Evolutionary conservation across 2,113 vertebrate species (phyloP), one percentile per base, ranked within the genome.

Genomic region (Alethe castanea): DNA sequence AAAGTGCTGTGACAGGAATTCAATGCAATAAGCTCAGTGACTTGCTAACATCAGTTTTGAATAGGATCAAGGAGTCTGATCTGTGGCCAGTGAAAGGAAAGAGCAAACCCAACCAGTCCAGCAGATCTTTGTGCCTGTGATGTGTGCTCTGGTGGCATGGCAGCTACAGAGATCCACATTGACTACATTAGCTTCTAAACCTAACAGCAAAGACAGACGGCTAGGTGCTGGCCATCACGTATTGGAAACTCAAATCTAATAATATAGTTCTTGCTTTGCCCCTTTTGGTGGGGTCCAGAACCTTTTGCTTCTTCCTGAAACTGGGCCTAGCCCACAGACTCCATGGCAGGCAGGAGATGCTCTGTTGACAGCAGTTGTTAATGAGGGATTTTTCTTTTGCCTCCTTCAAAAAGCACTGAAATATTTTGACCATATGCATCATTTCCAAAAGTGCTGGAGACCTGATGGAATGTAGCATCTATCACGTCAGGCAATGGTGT

Each of bases 71-170:
- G 59, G 44, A 81, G 38, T 56, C 42, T 79, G 50, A 53, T 52
- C 19, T 5, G 66, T 19, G 81, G 36, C 28, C 22, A 67, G 11
- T 33, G 12, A 82, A 91, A 87, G 33, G 8, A 73, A 70, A 71
- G 44, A 50, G 47, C 19, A 92, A 92, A 74, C 28, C n/a, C 8
- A 73, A 61, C 10, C 8, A 6, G 70, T 4, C 6, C 35, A 81
- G 31, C 25, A 72, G 14, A 44, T 56, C 36, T 72, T 50, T 48
- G 29, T 52, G 36, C 11, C 62, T 26, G 29, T 4, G 29, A 60
- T 33, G 19, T 0, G 0, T 33, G 14, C 35, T 36, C 29, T 3
- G 1, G 33, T 29, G 20, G 48, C n/a, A 66, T 2, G 16, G 66
- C 47, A 93, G 45, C 61, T 53, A 38, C 57, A 64, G 23, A 80